Base-by-base conservation (phyloP, 2,888 invertebrate species). In the Hanleya hanleyi region DNA sequence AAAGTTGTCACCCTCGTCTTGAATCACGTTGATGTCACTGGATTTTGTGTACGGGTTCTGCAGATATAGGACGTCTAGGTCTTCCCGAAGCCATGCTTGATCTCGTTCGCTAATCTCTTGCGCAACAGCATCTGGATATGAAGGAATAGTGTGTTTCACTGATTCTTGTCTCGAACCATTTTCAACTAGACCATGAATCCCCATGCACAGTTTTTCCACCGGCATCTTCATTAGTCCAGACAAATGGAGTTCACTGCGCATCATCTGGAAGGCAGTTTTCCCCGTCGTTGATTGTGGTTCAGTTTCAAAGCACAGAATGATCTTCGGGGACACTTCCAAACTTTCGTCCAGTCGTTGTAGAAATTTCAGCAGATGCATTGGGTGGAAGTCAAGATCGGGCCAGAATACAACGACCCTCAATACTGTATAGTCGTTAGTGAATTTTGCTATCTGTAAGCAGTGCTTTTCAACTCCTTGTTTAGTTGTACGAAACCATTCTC, bases 1-100 rank as follows among this genome's bases (percentile, higher is more conserved):
- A 51, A 83, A 83, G 9, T 66, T 74, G 9, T 82, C 79, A 7
- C 70, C 75, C 49, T 81, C 80, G 37, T 76, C 69, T 37, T 73
- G 29, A 0, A 84, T 64, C 9, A 70, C 69, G 22, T 78, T 71
- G 2, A 70, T n/a, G 12, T 69, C 65, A 15, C 70, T 49, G 9
- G 74, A 29, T 29, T 33, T 38, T 9, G 51, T 66, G 61, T 70
- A 75, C 26, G 76, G 72, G 38, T 73, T 76, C 18, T 73, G 65
- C 29, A 71, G 32, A 47, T 74, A 81, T 1, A 81, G 73, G 12
- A 81, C 77, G 6, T 78, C 78, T 49, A 80, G 66, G 37, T 80
- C 76, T 65, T 81, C 80, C 32, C 41, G 62, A 15, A 81, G 51
- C 77, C 77, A 80, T 0, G 71, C 74, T 5, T 75, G 74, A 32